Conservation (phyloP, 2,888 invertebrate genomes). For the Eumacrocentrus americanus region DNA sequence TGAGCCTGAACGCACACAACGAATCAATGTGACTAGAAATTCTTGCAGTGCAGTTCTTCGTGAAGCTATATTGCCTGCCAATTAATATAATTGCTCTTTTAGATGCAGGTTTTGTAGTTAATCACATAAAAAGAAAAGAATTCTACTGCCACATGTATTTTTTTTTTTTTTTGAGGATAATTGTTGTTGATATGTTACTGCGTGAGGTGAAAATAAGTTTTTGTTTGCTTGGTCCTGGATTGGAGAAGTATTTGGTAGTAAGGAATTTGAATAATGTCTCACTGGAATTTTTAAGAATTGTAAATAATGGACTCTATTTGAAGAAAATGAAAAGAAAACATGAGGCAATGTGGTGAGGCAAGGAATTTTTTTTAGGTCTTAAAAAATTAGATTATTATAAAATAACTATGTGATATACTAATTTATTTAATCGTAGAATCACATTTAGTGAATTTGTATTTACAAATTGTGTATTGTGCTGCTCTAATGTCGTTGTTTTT, state of each 20-base stretch:
- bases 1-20: conserved; percentile 1
- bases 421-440: conserved; percentile 48
- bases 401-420: conserved; percentile 43
- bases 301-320: conserved; percentile 18
- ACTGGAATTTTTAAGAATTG: conserved; percentile 8
- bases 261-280: neutral
- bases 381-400: neutral
- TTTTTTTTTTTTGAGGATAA: too few species aligned
- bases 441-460: conserved; percentile 18
- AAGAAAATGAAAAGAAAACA: conserved; percentile 15
- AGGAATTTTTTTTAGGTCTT: conserved; percentile 17
- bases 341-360: conserved; percentile 20
- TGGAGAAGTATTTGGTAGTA: neutral
- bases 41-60: conserved; percentile 20
- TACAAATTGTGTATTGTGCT: conserved; percentile 6
- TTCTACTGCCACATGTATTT: conserved; percentile 5
- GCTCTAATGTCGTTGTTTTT: conserved; percentile 13
- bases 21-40: conserved; percentile 15
- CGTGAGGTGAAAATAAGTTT: neutral
- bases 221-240: neutral
- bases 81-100: conserved; percentile 3
- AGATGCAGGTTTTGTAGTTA: conserved; percentile 4
- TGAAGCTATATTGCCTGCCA: conserved; percentile 24
- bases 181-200: too few species aligned
- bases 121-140: conserved; percentile 6